Evolutionary conservation across 1,140 invertebrate genomes (phyloP), one percentile per base, ranked within the genome.

Genomic region (Gryllus bimaculatus): DNA sequence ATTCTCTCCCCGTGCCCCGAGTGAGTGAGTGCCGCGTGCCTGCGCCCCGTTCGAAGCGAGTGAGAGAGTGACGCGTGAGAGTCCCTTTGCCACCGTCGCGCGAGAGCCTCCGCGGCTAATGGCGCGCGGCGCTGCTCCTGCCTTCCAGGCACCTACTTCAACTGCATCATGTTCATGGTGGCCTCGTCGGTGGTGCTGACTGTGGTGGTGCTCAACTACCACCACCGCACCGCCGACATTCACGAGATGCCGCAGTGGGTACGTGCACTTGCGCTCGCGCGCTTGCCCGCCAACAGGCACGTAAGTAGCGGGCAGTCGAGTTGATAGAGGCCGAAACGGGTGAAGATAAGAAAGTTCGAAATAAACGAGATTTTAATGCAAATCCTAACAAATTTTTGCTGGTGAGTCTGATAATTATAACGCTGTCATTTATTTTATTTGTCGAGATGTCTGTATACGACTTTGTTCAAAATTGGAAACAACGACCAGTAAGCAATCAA

Each of bases 131-230:
- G 54, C 10, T 73, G 79, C 75, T 79, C 73, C 47, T 79, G 54
- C 26, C 39, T 82, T 81, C 54, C 90, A 98, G 97, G 97, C 84
- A 98, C 98, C 82, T 99, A 99, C 89, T 99, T 99, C 91, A 98
- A 98, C 87, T 99, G 96, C 89, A 99, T 99, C 87, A 99, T 99
- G 98, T 96, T 99, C 87, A 98, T 99, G 96, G 97, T 99, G 87
- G 97, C 97, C 73, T 96, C 97, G 80, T 99, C 97, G 81, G 97
- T 99, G 83, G 95, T 99, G 80, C 92, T 98, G 83, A 99, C 98
- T 39, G 96, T 99, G 79, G 92, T 99, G 82, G 97, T 99, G 81
- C 91, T 99, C 81, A 99, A 99, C 88, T 99, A 98, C 87, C 98
- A 99, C 89, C 97, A 99, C 88, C 91, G 97, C 83, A 96, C 94